Evolutionary conservation across 2,888 invertebrate species (phyloP).

Genomic region (Elmis aenea): DNA sequence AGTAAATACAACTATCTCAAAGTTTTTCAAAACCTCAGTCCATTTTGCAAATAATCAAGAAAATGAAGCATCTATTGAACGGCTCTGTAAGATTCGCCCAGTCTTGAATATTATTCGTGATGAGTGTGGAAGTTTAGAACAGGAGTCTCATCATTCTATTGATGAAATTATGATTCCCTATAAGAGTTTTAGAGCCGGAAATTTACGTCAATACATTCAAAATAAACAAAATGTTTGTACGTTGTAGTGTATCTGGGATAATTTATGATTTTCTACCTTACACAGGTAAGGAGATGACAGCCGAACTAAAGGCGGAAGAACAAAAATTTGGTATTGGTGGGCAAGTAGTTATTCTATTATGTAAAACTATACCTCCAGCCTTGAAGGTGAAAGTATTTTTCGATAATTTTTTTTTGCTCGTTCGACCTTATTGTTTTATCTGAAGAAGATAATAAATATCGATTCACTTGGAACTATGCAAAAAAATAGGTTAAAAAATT

Average conservation of each 20-base stretch:
- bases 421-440: no score
- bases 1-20: no score
- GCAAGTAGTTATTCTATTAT: not conserved
- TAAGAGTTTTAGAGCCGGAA: slow-evolving; percentile 3
- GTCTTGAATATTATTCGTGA: not conserved
- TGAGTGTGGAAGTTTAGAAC: slow-evolving; percentile 2
- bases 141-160: not conserved
- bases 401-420: no score
- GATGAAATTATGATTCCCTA: slow-evolving; percentile 5
- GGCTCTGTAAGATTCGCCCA: slow-evolving; percentile 2
- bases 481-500: not conserved
- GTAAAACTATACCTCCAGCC: not conserved
- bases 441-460: no score
- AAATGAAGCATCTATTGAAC: not conserved
- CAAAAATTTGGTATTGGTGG: not conserved
- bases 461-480: slow-evolving; percentile 1
- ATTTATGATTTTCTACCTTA: slow-evolving; percentile 3
- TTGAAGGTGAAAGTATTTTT: no score
- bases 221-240: slow-evolving; percentile 5
- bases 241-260: slow-evolving; percentile 4
- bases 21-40: no score
- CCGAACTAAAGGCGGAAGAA: not conserved
- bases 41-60: slow-evolving; percentile 2
- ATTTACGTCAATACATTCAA: slow-evolving; percentile 3
- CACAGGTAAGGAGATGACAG: not conserved